These are phyloP conservation scores for Laodelphax striatellus DNA, from an alignment of 1,140 invertebrate genomes.

Conservation along the genomic window DNA sequence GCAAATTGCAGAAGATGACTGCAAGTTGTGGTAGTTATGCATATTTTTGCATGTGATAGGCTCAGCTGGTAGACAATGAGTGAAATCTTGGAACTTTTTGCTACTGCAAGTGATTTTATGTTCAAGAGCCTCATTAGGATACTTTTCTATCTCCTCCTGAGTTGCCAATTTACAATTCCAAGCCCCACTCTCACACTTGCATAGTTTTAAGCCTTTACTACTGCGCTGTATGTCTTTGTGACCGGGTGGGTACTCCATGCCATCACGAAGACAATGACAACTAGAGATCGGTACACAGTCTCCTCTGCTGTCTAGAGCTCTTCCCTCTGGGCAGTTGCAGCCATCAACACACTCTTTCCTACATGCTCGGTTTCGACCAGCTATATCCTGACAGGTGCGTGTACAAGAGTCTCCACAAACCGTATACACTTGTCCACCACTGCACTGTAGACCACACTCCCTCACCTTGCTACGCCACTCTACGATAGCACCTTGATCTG, in stretches of 20 bases:
- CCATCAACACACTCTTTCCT: slow-evolving; percentile 66
- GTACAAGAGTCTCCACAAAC: slow-evolving; percentile 64
- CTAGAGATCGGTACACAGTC: slow-evolving; percentile 62
- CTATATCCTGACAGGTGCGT: slow-evolving; percentile 53
- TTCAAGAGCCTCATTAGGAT: slow-evolving; percentile 42
- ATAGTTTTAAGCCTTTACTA: slow-evolving; percentile 50
- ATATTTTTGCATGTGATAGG: slow-evolving; percentile 76
- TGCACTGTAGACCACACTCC: slow-evolving; percentile 67
- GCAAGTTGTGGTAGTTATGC: slow-evolving; percentile 39
- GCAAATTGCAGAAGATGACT: slow-evolving; percentile 43
- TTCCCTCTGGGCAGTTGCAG: slow-evolving; percentile 70
- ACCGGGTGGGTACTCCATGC: slow-evolving; percentile 57
- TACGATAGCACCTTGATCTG: slow-evolving; percentile 51
- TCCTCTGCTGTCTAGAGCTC: slow-evolving; percentile 54
- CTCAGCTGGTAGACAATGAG: slow-evolving; percentile 59
- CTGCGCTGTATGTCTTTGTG: slow-evolving; percentile 59
- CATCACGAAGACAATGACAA: slow-evolving; percentile 65
- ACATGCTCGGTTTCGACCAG: slow-evolving; percentile 33
- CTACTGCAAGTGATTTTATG: slow-evolving; percentile 46
- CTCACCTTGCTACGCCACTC: slow-evolving; percentile 64
- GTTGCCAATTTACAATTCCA: slow-evolving; percentile 62
- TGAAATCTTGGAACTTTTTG: slow-evolving; percentile 52
- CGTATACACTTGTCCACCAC: slow-evolving; percentile 64
- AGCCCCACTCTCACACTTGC: slow-evolving; percentile 57
- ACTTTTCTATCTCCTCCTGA: slow-evolving; percentile 44